A percentile compares a stretch with the other conserved stretches of the same genome.
Evolutionary conservation across 2,888 invertebrate genomes (phyloP).

Genomic region (Pterostichus niger): DNA sequence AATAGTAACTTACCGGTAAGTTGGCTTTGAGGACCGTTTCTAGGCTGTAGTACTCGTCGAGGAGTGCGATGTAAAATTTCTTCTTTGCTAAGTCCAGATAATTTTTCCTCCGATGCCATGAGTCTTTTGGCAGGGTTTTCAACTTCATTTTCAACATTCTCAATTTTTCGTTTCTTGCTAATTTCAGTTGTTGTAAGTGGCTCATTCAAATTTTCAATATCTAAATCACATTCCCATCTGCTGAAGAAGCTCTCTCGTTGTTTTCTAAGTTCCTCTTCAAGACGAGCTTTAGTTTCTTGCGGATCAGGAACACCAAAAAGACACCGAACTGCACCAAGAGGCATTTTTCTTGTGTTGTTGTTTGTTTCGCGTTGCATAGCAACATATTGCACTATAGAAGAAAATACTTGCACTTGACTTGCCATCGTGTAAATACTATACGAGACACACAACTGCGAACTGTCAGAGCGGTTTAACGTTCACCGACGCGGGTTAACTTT

Average conservation of each 20-base stretch:
- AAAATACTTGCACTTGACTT: slow-evolving; percentile 57
- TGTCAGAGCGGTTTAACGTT: slow-evolving; percentile 27
- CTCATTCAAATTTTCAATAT: slow-evolving; percentile 74
- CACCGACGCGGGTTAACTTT: slow-evolving; percentile 44
- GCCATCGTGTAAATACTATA: slow-evolving; percentile 44
- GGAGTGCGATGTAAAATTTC: slow-evolving; percentile 42
- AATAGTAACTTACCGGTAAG: slow-evolving; percentile 54
- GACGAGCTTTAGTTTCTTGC: slow-evolving; percentile 80
- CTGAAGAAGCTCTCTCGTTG: slow-evolving; percentile 81
- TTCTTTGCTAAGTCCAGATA: slow-evolving; percentile 28
- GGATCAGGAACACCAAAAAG: slow-evolving; percentile 82
- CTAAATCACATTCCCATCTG: slow-evolving; percentile 82
- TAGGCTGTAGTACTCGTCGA: slow-evolving; percentile 53
- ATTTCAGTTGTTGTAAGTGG: slow-evolving; percentile 74
- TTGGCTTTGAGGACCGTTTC: slow-evolving; percentile 55
- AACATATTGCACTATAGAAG: slow-evolving; percentile 64
- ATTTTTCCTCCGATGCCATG: slow-evolving; percentile 36
- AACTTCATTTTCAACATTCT: slow-evolving; percentile 77
- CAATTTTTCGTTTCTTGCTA: slow-evolving; percentile 78
- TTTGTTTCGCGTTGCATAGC: slow-evolving; percentile 60
- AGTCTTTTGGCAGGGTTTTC: slow-evolving; percentile 72
- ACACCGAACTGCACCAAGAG: slow-evolving; percentile 73
- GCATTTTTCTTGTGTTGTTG: slow-evolving; percentile 66
- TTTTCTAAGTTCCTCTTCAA: slow-evolving; percentile 81
- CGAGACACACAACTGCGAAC: slow-evolving; percentile 6